phyloP scores from a whole-genome alignment of 1,140 invertebrate genomes.

The Zaprionus gabonicus region DNA sequence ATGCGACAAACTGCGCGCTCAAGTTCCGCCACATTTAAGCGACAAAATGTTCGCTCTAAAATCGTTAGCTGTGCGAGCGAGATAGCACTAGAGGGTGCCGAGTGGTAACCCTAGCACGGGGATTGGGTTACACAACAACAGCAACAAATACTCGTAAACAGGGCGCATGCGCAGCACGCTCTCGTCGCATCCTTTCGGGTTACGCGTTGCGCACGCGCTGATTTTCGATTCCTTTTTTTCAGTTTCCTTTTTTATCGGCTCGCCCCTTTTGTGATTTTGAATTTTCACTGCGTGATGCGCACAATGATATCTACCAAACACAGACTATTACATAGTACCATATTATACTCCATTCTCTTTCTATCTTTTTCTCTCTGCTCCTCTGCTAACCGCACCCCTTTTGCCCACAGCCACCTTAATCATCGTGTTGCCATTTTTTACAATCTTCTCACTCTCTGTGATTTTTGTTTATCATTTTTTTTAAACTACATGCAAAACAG shows the following conservation, averaged over 20 bases:
- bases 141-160: constrained; percentile 30
- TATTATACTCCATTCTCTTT: constrained; percentile 20
- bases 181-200: constrained; percentile 24
- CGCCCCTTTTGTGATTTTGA: constrained; percentile 15
- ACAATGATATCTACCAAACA: constrained; percentile 55
- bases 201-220: constrained; percentile 64
- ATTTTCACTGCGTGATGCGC: constrained; percentile 55
- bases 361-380: neutral
- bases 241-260: constrained; percentile 13
- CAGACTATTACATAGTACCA: constrained; percentile 25
- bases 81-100: neutral
- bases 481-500: constrained; percentile 64
- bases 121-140: constrained; percentile 76
- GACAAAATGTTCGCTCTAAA: constrained; percentile 39
- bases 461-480: constrained; percentile 64
- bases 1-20: constrained; percentile 51
- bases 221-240: constrained; percentile 29
- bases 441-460: neutral
- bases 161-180: constrained; percentile 70
- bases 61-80: constrained; percentile 30
- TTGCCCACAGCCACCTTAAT: constrained; percentile 34
- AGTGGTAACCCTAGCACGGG: constrained; percentile 58
- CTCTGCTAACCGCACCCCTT: constrained; percentile 23
- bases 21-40: constrained; percentile 78
- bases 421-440: constrained; percentile 42